Conservation (phyloP, 2,888 invertebrate genomes). For the Drosophila stalkeri region DNA sequence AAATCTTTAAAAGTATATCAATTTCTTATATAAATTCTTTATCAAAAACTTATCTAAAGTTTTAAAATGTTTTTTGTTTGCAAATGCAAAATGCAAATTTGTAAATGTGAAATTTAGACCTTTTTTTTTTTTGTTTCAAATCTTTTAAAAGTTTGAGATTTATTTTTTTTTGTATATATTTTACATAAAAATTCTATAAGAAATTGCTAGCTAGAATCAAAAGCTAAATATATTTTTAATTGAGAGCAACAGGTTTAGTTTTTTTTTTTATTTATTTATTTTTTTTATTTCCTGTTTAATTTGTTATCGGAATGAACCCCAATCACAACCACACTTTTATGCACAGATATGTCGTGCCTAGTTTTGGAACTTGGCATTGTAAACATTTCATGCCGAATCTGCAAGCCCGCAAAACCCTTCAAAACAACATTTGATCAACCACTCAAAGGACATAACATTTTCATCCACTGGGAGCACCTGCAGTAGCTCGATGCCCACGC, state of each 20-base stretch:
- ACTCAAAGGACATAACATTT: conserved; percentile 42
- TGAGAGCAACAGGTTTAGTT: neutral
- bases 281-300: neutral
- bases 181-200: neutral
- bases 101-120: too few relatives aligned
- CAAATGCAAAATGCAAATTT: too few relatives aligned
- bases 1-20: too few relatives aligned
- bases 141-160: too few relatives aligned
- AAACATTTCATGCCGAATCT: conserved; percentile 28
- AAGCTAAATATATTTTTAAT: neutral
- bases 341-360: neutral
- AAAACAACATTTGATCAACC: conserved; percentile 76
- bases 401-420: conserved; percentile 58
- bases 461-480: neutral
- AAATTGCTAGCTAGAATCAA: neutral
- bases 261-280: neutral
- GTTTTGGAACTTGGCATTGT: conserved; percentile 17
- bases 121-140: too few relatives aligned
- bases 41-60: too few relatives aligned
- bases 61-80: too few relatives aligned
- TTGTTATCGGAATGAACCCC: neutral
- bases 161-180: neutral
- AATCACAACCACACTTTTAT: neutral
- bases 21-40: too few relatives aligned
- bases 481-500: neutral